phyloP scores from a whole-genome alignment of 2,113 vertebrate genomes.

The Rissa tridactyla region DNA sequence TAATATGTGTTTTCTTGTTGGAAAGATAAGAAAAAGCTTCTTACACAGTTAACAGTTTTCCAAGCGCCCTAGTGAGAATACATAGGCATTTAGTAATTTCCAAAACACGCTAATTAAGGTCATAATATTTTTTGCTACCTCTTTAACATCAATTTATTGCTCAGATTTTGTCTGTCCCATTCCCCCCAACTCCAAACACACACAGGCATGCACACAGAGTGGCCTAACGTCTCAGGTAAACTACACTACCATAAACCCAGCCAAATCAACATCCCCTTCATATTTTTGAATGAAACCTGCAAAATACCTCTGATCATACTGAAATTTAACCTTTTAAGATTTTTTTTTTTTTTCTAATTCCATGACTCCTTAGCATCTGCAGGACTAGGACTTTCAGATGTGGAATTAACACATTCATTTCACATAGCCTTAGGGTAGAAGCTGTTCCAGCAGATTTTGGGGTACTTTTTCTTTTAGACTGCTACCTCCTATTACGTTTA shows the following conservation, averaged over 20 bases:
- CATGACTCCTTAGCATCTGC: not conserved
- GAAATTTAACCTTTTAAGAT: not conserved
- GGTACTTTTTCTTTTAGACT: not conserved
- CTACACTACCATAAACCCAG: not conserved
- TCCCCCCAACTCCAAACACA: not conserved
- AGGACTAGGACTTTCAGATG: not conserved
- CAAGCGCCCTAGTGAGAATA: not conserved
- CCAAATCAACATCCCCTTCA: not conserved
- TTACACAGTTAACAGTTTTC: not conserved
- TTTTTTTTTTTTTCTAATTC: not conserved
- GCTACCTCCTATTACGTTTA: not conserved
- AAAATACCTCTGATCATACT: not conserved
- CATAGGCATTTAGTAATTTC: not conserved
- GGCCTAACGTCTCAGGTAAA: not conserved
- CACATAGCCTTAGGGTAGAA: not conserved
- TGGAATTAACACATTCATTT: not conserved
- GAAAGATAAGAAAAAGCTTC: not conserved
- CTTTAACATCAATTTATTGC: not conserved
- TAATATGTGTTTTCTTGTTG: not conserved
- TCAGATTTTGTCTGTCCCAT: not conserved
- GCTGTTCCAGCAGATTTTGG: not conserved
- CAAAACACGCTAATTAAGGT: not conserved
- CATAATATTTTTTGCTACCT: not conserved
- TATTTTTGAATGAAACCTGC: not conserved
- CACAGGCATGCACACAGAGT: accelerated